Percentiles rank a stretch among this genome's conserved stretches.
Evolutionary conservation across 2,113 vertebrate genomes (phyloP).

Genomic region (Brienomyrus brachyistius): DNA sequence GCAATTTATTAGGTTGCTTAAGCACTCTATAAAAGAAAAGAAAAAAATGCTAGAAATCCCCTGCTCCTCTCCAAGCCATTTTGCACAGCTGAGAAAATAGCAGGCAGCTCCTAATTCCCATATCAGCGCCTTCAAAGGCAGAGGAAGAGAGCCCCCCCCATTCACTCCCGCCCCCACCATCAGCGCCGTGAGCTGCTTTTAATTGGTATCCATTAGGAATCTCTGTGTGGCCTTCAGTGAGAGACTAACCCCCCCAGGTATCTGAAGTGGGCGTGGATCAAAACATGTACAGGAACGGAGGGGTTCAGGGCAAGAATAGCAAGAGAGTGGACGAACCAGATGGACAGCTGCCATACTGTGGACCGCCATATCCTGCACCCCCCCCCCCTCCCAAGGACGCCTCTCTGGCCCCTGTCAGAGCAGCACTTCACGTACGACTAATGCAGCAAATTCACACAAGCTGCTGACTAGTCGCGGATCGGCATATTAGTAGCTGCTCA

Average conservation of each 20-base stretch:
- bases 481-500: not conserved
- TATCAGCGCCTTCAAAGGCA: slow-evolving; percentile 8
- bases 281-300: not conserved
- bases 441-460: not conserved
- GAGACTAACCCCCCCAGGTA: not conserved
- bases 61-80: not conserved
- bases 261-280: not conserved
- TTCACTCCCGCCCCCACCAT: not conserved
- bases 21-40: not conserved
- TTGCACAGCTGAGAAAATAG: slow-evolving; percentile 37
- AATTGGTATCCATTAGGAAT: not conserved
- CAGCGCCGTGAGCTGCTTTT: not conserved
- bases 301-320: not conserved
- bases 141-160: not conserved
- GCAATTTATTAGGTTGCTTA: not conserved
- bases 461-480: not conserved
- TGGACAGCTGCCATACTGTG: not conserved
- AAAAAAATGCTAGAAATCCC: not conserved
- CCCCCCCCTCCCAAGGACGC: too few relatives aligned
- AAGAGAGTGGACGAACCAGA: not conserved
- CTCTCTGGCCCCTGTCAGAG: not conserved
- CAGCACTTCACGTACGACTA: not conserved
- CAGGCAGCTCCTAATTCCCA: slow-evolving; percentile 26
- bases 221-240: not conserved
- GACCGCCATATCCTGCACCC: not conserved